Conservation (phyloP, 2,113 vertebrate species). For the Parotia lawesii region DNA sequence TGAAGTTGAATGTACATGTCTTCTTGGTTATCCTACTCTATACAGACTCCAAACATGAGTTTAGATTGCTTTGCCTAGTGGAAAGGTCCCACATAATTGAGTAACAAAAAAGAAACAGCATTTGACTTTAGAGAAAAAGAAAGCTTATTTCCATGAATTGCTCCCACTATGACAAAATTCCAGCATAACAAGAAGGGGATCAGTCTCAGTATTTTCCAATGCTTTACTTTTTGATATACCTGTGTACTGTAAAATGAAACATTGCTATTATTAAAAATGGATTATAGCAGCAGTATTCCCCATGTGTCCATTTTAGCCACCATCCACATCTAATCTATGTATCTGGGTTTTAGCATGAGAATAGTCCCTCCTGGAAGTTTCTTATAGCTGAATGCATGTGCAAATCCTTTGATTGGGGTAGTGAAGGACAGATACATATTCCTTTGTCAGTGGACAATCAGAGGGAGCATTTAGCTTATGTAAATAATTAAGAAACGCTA, state of each 20-base stretch:
- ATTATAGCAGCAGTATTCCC: not conserved
- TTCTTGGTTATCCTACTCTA: not conserved
- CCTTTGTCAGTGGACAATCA: not conserved
- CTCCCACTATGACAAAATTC: not conserved
- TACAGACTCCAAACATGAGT: not conserved
- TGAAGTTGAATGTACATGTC: not conserved
- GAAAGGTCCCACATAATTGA: not conserved
- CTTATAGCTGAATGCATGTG: not conserved
- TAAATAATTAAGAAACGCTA: conserved; percentile 23
- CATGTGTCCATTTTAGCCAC: not conserved
- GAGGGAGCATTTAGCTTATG: not conserved
- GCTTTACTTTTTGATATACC: not conserved
- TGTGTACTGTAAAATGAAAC: not conserved
- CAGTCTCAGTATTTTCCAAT: not conserved
- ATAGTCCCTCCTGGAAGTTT: not conserved
- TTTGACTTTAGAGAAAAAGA: not conserved
- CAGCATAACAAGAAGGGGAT: not conserved
- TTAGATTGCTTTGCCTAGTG: not conserved
- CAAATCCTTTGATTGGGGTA: not conserved
- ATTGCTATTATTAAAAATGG: not conserved
- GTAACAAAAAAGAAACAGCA: not conserved
- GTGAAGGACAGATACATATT: not conserved
- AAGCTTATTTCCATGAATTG: not conserved
- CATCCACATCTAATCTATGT: not conserved
- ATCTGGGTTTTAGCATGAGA: not conserved